Conservation (phyloP, 30 jellyfish, hydroid and myxozoan species). For the Rhopilema esculentum region DNA sequence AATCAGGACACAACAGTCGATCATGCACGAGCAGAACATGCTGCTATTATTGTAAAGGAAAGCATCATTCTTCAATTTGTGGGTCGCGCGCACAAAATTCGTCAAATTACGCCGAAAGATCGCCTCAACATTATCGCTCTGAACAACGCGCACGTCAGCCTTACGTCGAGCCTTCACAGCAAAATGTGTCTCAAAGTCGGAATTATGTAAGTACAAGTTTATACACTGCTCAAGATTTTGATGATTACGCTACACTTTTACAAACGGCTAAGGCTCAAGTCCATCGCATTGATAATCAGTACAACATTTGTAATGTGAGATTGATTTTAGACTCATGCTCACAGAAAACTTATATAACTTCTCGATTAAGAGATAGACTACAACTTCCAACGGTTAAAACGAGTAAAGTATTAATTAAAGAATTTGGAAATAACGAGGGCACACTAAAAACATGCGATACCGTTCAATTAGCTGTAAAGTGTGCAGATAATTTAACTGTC, state of each 20-base stretch:
- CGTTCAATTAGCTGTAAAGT: not conserved
- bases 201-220: not conserved
- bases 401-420: too few species aligned
- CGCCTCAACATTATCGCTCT: too few species aligned
- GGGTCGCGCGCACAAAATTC: not conserved
- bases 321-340: slow-evolving; percentile 3
- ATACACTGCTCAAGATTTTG: not conserved
- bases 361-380: not conserved
- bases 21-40: not conserved
- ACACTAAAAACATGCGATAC: too few species aligned
- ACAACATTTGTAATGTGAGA: not conserved
- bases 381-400: not conserved
- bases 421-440: too few species aligned
- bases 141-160: too few species aligned
- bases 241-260: not conserved
- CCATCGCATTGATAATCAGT: not conserved
- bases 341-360: not conserved
- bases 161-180: too few species aligned
- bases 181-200: too few species aligned
- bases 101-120: not conserved
- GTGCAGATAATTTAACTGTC: slow-evolving; percentile 23
- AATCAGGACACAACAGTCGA: not conserved
- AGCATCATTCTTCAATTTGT: slow-evolving; percentile 2
- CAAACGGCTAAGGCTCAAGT: slow-evolving; percentile 2
- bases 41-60: not conserved